Evolutionary conservation across 1,140 invertebrate genomes (phyloP).

Genomic region (Metopolophium dirhodum): DNA sequence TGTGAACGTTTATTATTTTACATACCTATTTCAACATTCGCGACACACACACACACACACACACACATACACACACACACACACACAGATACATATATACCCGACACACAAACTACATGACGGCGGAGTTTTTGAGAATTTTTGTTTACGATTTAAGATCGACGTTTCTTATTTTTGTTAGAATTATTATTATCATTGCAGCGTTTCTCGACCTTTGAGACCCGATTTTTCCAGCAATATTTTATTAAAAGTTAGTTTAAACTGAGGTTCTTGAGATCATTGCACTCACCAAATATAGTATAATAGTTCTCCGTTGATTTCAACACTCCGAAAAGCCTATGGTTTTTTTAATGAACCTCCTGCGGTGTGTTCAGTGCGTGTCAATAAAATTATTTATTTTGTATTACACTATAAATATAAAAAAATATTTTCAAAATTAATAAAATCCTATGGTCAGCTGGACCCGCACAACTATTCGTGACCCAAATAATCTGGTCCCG

Average conservation of each 20-base stretch:
- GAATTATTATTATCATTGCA: not conserved
- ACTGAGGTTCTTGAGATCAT: not conserved
- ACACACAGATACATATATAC: not conserved
- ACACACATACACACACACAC: not conserved
- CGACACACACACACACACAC: not conserved
- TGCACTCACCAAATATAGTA: too few relatives aligned
- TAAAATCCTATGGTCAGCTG: not conserved
- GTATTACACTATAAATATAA: not conserved
- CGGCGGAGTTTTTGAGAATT: not conserved
- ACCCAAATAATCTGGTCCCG: not conserved
- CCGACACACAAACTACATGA: not conserved
- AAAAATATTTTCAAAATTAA: not conserved
- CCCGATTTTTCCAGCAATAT: not conserved
- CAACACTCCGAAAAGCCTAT: not conserved
- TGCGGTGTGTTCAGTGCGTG: too few relatives aligned
- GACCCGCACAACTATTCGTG: not conserved
- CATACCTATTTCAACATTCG: not conserved
- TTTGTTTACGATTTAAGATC: not conserved
- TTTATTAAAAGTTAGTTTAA: not conserved
- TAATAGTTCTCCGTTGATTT: not conserved
- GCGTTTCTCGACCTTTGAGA: not conserved
- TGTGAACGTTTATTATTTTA: not conserved
- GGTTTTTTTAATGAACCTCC: not conserved
- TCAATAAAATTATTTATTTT: not conserved
- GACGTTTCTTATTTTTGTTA: not conserved